Evolutionary conservation across 1,140 invertebrate species (phyloP).

Genomic region (Plutomurus gul): DNA sequence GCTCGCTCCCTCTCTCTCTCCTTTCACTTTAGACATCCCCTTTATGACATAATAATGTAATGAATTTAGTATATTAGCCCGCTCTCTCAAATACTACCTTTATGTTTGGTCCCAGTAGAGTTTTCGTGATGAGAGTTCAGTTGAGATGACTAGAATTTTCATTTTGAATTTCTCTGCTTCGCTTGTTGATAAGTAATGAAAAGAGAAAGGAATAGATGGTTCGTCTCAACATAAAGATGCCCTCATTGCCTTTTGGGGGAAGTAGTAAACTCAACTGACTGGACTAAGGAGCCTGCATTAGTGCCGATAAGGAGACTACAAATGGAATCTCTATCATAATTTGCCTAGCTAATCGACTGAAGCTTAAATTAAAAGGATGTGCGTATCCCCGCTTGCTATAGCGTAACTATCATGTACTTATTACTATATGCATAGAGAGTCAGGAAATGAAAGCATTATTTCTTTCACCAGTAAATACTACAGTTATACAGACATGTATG

Average conservation of each 20-base stretch:
- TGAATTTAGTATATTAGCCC: background rate
- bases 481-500: too few species aligned
- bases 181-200: background rate
- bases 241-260: background rate
- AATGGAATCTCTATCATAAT: slow-evolving; percentile 35
- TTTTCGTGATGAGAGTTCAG: background rate
- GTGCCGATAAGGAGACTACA: slow-evolving; percentile 5
- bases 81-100: background rate
- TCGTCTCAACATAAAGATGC: background rate
- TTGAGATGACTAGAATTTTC: too few species aligned
- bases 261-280: background rate
- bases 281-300: background rate
- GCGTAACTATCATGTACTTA: too few species aligned
- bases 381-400: too few species aligned
- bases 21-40: background rate
- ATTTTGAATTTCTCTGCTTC: background rate
- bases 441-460: too few species aligned
- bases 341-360: slow-evolving; percentile 38
- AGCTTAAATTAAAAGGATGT: slow-evolving; percentile 8
- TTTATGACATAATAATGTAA: background rate
- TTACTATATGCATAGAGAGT: too few species aligned
- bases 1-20: too few species aligned
- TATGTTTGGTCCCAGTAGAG: background rate
- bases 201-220: too few species aligned
- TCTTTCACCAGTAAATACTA: too few species aligned